phyloP scores from a whole-genome alignment of 2,888 invertebrate species.

The Limnephilus rhombicus region DNA sequence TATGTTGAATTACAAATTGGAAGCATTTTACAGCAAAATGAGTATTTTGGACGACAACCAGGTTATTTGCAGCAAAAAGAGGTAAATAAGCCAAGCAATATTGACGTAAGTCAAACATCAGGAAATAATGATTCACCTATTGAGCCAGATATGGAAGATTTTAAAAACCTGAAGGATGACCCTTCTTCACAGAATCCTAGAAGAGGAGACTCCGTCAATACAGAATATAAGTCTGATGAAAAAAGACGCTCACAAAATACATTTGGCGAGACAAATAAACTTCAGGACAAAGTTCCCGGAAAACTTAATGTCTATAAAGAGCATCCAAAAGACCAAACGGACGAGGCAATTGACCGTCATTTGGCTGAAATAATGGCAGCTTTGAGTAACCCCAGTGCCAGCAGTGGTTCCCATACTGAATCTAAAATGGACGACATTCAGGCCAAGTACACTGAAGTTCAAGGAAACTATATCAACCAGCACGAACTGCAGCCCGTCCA shows the following conservation, averaged over 20 bases:
- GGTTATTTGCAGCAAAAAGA: background rate
- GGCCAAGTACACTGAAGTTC: background rate
- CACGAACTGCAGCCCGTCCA: background rate
- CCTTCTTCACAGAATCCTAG: background rate
- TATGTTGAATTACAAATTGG: conserved; percentile 24
- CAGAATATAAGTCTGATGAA: conserved; percentile 14
- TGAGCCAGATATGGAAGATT: conserved; percentile 9
- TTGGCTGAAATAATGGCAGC: conserved; percentile 35
- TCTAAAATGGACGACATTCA: conserved; percentile 47
- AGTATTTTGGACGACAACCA: conserved; percentile 29
- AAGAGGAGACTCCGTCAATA: background rate
- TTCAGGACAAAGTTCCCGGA: background rate
- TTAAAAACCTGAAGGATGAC: background rate
- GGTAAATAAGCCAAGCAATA: background rate
- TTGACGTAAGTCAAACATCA: conserved; percentile 12
- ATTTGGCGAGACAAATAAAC: conserved; percentile 8
- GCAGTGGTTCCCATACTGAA: conserved; percentile 37
- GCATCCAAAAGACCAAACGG: background rate
- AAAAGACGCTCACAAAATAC: conserved; percentile 27
- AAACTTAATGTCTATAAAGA: background rate
- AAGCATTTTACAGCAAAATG: conserved; percentile 42
- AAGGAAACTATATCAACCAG: conserved; percentile 30
- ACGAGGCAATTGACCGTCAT: conserved; percentile 28
- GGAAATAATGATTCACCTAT: background rate
- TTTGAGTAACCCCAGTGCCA: conserved; percentile 13